These are phyloP conservation scores for Coelopa frigida DNA, from an alignment of 1,140 invertebrate species.

Conservation along the genomic window DNA sequence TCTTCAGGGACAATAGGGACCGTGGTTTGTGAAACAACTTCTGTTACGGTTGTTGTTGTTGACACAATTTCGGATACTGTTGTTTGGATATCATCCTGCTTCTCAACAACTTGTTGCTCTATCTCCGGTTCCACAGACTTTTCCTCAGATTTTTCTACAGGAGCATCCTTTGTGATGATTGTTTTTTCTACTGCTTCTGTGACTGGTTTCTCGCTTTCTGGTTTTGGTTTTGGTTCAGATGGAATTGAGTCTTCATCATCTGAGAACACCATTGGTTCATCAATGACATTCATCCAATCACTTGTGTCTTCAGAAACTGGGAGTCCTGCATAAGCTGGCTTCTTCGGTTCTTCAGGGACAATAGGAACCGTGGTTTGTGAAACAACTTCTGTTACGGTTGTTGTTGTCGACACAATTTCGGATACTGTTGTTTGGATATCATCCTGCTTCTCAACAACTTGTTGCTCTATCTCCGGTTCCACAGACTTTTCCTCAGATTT, in stretches of 20 bases:
- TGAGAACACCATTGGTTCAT: constrained; percentile 45
- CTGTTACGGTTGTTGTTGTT: too few relatives aligned
- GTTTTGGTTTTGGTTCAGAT: constrained; percentile 12
- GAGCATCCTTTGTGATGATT: too few relatives aligned
- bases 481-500: background rate
- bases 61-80: too few relatives aligned
- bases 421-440: too few relatives aligned
- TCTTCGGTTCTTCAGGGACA: constrained; percentile 12
- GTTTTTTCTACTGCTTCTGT: too few relatives aligned
- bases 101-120: background rate
- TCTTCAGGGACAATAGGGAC: background rate
- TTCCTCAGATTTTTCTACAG: too few relatives aligned
- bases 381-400: background rate
- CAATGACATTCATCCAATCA: constrained; percentile 48
- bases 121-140: too few relatives aligned
- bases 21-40: too few relatives aligned
- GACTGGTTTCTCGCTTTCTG: background rate
- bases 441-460: background rate
- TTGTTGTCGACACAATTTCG: too few relatives aligned
- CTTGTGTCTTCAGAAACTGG: constrained; percentile 46
- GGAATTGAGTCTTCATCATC: constrained; percentile 13
- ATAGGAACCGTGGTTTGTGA: background rate
- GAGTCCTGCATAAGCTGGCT: constrained; percentile 37
- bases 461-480: background rate
- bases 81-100: too few relatives aligned